A percentile compares a stretch with the other conserved stretches of the same genome.
phyloP scores from a whole-genome alignment of 2,113 vertebrate genomes.

The Equus quagga region DNA sequence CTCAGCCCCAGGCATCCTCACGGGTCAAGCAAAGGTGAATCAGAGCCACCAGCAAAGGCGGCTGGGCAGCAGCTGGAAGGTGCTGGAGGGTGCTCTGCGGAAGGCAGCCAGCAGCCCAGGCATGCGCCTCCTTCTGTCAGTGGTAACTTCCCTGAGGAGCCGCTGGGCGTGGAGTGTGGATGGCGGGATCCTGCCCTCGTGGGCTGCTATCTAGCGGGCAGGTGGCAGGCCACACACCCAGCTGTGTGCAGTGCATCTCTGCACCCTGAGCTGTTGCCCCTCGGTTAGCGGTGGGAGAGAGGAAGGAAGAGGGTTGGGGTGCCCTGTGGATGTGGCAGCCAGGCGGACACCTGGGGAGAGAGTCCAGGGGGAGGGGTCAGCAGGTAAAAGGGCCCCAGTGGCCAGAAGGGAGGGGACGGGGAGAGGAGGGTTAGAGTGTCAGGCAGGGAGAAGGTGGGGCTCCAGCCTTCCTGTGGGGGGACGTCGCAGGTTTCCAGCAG shows the following conservation, averaged over 20 bases:
- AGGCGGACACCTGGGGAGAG: background rate
- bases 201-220: background rate
- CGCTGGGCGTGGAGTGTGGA: too few relatives aligned
- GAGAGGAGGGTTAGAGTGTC: background rate
- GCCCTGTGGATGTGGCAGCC: rapidly evolving
- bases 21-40: background rate
- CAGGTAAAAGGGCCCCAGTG: background rate
- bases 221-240: too few relatives aligned
- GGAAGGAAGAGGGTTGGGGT: background rate
- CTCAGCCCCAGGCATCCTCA: rapidly evolving
- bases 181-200: background rate
- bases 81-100: rapidly evolving
- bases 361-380: rapidly evolving
- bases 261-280: too few relatives aligned
- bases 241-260: too few relatives aligned
- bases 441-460: background rate
- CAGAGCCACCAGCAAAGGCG: background rate
- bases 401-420: background rate
- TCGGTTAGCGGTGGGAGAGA: too few relatives aligned
- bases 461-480: background rate
- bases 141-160: rapidly evolving
- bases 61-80: background rate
- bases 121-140: rapidly evolving
- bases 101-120: rapidly evolving
- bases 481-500: background rate